phyloP scores from a whole-genome alignment of 2,797 vertebrate species.

The Hypotaenidia philippensis region DNA sequence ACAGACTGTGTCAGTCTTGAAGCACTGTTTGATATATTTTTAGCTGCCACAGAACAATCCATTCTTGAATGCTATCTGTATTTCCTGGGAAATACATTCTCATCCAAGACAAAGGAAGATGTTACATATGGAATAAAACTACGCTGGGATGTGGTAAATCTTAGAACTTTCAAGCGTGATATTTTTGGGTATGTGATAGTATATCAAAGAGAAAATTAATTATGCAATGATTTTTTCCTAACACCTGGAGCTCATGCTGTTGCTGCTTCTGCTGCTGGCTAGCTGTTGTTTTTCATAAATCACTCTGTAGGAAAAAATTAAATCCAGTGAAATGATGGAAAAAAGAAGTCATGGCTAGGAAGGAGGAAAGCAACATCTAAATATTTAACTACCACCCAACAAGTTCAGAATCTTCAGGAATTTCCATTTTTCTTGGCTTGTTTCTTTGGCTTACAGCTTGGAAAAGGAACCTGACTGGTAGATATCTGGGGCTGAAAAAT shows the following conservation, averaged over 20 bases:
- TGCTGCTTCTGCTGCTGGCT: constrained; percentile 53
- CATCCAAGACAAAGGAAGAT: constrained; percentile 18
- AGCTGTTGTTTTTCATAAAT: constrained; percentile 69
- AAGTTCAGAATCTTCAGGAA: constrained; percentile 1
- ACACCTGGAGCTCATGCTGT: constrained; percentile 71
- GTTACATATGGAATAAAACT: constrained; percentile 35
- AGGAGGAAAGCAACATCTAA: constrained; percentile 14
- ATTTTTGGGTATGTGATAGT: constrained; percentile 53
- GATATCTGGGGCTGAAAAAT: not conserved
- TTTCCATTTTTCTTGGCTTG: constrained; percentile 24
- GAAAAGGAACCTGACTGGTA: not conserved
- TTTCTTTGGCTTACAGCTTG: not conserved
- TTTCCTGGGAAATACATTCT: not conserved
- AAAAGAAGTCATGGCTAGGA: constrained; percentile 33
- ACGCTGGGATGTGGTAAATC: not conserved
- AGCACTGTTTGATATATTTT: not conserved
- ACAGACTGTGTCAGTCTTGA: not conserved
- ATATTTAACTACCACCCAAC: constrained; percentile 35
- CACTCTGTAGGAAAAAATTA: constrained; percentile 27
- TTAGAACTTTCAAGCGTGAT: constrained; percentile 32
- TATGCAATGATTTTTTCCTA: constrained; percentile 36
- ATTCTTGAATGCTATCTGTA: not conserved
- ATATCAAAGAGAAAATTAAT: constrained; percentile 70
- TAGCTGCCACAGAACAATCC: not conserved
- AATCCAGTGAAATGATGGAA: constrained; percentile 30